phyloP scores from a whole-genome alignment of 2,888 invertebrate species.

The Pristionchus entomophagus region DNA sequence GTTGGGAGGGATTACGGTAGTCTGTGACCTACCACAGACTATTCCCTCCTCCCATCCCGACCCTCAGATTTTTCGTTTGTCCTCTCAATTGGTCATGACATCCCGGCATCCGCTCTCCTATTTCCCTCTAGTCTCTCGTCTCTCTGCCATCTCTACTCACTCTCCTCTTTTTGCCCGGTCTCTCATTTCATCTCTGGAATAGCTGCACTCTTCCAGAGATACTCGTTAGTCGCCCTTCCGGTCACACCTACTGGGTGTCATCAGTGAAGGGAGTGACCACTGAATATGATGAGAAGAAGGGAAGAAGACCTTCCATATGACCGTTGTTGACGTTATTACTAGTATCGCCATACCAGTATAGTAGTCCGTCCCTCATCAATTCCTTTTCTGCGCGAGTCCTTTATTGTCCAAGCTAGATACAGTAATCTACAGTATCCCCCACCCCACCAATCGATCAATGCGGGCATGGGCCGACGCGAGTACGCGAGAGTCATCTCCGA shows the following conservation, averaged over 20 bases:
- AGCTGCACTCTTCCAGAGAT: slow-evolving; percentile 13
- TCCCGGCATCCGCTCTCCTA: slow-evolving; percentile 29
- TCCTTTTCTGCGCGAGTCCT: background rate
- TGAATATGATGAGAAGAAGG: slow-evolving; percentile 7
- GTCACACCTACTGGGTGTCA: slow-evolving; percentile 42
- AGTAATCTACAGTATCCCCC: slow-evolving; percentile 4
- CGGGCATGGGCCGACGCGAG: slow-evolving; percentile 28
- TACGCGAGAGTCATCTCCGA: slow-evolving; percentile 2
- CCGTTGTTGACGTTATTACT: slow-evolving; percentile 29
- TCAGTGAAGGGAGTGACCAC: background rate
- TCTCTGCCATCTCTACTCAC: background rate
- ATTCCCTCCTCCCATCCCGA: background rate
- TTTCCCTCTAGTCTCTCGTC: background rate
- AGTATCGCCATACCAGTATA: slow-evolving; percentile 14
- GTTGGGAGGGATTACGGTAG: background rate
- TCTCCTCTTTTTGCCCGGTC: background rate
- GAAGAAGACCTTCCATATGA: slow-evolving; percentile 17
- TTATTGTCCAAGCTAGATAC: background rate
- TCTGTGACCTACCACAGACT: slow-evolving; percentile 1
- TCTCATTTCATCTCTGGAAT: background rate
- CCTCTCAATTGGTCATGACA: slow-evolving; percentile 43
- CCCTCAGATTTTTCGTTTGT: slow-evolving; percentile 36
- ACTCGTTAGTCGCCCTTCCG: slow-evolving; percentile 37
- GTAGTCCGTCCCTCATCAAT: background rate
- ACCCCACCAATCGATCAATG: background rate